phyloP scores from a whole-genome alignment of 2,888 invertebrate genomes.

The Lasioglossum oenotherae region DNA sequence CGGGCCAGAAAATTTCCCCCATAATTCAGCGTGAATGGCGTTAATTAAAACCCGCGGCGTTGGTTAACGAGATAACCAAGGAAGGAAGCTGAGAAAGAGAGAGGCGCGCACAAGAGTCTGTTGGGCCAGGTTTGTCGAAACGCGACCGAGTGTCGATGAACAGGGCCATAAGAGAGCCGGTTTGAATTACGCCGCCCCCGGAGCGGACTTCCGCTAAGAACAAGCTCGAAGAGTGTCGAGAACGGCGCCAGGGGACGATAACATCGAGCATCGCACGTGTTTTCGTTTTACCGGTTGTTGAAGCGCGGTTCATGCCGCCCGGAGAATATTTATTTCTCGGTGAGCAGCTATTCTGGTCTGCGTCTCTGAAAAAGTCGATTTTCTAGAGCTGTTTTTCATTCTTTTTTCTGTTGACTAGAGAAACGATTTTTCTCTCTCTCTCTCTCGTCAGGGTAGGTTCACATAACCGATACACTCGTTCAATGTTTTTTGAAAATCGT shows the following conservation, averaged over 20 bases:
- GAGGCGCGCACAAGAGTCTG: background rate
- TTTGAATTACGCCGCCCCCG: slow-evolving; percentile 75
- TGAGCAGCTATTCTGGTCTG: background rate
- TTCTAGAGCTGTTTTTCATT: background rate
- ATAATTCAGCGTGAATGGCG: slow-evolving; percentile 45
- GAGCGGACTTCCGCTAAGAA: slow-evolving; percentile 77
- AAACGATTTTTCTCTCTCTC: background rate
- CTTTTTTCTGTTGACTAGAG: background rate
- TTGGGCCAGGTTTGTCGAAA: slow-evolving; percentile 9
- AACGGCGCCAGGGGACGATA: slow-evolving; percentile 76
- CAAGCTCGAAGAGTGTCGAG: slow-evolving; percentile 64
- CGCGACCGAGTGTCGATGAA: slow-evolving; percentile 51
- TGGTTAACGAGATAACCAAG: slow-evolving; percentile 49
- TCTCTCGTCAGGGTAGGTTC: too few species aligned
- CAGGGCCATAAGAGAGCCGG: slow-evolving; percentile 64
- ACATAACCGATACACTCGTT: too few species aligned
- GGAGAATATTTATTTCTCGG: slow-evolving; percentile 49
- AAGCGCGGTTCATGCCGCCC: slow-evolving; percentile 30
- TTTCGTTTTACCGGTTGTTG: slow-evolving; percentile 76
- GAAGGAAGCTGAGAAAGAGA: slow-evolving; percentile 21
- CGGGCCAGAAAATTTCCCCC: slow-evolving; percentile 33
- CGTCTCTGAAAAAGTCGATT: background rate
- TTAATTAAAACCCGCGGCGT: slow-evolving; percentile 57
- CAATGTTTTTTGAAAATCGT: too few species aligned
- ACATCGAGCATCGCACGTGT: slow-evolving; percentile 77